These are phyloP conservation scores for Mylabris sibirica DNA, from an alignment of 2,888 invertebrate genomes.

Conservation along the genomic window DNA sequence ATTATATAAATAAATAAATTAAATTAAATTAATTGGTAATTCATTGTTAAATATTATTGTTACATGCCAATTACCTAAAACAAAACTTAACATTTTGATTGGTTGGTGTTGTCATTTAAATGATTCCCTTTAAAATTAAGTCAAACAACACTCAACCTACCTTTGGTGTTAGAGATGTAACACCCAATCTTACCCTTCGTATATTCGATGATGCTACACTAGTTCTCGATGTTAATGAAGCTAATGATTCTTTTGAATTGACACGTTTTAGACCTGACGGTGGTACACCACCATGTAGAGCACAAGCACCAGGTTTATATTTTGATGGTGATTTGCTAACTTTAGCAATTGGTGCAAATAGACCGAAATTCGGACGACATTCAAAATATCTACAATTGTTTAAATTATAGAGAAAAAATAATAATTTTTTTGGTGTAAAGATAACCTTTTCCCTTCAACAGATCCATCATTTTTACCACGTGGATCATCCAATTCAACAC, in stretches of 20 bases:
- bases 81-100: constrained; percentile 36
- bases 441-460: constrained; percentile 87
- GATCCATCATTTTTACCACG: constrained; percentile 96
- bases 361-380: constrained; percentile 87
- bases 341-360: constrained; percentile 93
- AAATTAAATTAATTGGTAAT: constrained; percentile 18
- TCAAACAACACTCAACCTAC: constrained; percentile 64
- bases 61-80: neutral
- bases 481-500: constrained; percentile 92
- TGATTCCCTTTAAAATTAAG: constrained; percentile 2
- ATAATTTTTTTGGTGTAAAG: no score
- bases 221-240: constrained; percentile 63
- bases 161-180: constrained; percentile 73
- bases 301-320: constrained; percentile 70
- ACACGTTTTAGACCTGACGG: constrained; percentile 70
- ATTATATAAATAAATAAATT: constrained; percentile 20
- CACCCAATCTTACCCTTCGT: constrained; percentile 81
- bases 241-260: constrained; percentile 87
- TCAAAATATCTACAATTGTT: constrained; percentile 82
- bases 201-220: constrained; percentile 63
- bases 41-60: no score
- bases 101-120: constrained; percentile 47
- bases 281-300: constrained; percentile 65
- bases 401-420: no score
- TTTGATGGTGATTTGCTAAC: constrained; percentile 85